phyloP scores from a whole-genome alignment of 2,888 invertebrate species.

The Argyresthia goedartella region DNA sequence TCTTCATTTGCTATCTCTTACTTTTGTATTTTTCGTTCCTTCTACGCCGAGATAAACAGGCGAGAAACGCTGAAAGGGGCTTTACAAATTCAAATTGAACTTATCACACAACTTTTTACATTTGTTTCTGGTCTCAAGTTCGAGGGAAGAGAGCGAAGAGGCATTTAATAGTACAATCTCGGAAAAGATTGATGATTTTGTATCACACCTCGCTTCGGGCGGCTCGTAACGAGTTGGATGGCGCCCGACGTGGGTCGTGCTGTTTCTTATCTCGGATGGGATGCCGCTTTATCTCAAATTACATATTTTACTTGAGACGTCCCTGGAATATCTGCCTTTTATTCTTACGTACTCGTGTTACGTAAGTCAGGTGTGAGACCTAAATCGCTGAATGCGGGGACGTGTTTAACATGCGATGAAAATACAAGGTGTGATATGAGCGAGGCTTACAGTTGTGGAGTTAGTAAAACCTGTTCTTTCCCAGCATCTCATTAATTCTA shows the following conservation, averaged over 20 bases:
- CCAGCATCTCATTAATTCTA: conserved; percentile 20
- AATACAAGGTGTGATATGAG: background rate
- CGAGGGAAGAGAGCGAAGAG: conserved; percentile 66
- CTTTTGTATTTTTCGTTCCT: conserved; percentile 69
- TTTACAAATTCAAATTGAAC: conserved; percentile 72
- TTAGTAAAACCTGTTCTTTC: conserved; percentile 13
- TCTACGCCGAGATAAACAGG: conserved; percentile 68
- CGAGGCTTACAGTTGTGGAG: conserved; percentile 6
- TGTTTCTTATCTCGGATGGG: conserved; percentile 66
- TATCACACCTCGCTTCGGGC: conserved; percentile 71
- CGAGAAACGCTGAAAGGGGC: conserved; percentile 70
- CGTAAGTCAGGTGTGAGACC: background rate
- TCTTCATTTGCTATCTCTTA: conserved; percentile 72
- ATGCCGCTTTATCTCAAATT: conserved; percentile 69
- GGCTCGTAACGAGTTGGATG: conserved; percentile 66
- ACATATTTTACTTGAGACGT: conserved; percentile 66
- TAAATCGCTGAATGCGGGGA: background rate
- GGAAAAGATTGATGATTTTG: conserved; percentile 70
- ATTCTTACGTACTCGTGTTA: conserved; percentile 12
- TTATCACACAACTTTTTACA: conserved; percentile 72
- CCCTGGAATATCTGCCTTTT: conserved; percentile 45
- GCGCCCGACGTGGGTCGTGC: conserved; percentile 65
- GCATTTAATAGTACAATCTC: conserved; percentile 71
- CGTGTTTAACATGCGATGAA: background rate
- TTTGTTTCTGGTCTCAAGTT: conserved; percentile 70